Evolutionary conservation across 2,113 vertebrate genomes (phyloP).

Genomic region (Cercocebus atys): DNA sequence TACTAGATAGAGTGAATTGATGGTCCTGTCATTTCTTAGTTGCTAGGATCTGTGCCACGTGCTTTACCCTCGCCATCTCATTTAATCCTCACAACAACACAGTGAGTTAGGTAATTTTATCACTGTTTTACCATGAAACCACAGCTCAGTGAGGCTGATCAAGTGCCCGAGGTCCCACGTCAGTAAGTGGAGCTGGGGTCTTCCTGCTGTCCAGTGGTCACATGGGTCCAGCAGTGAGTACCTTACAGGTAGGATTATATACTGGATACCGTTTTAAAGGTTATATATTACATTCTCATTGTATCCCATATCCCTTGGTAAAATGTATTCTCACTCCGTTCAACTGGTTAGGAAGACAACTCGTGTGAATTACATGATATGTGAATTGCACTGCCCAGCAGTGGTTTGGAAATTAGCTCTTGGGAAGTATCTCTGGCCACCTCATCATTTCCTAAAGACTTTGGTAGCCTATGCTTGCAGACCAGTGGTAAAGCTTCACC

Average conservation of each 20-base stretch:
- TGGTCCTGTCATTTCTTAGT: not conserved
- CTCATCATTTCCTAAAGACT: slow-evolving; percentile 42
- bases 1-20: not conserved
- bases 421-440: not conserved
- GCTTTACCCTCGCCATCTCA: not conserved
- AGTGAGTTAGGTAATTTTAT: not conserved
- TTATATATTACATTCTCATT: not conserved
- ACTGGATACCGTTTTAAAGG: too few relatives aligned
- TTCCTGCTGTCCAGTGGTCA: not conserved
- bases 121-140: not conserved
- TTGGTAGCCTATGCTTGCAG: not conserved
- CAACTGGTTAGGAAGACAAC: not conserved
- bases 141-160: not conserved
- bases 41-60: not conserved
- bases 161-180: not conserved
- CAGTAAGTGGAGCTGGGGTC: not conserved
- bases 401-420: slow-evolving; percentile 3
- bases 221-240: not conserved
- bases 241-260: not conserved
- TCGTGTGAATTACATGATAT: fast-evolving
- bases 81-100: not conserved
- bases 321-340: not conserved
- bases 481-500: not conserved
- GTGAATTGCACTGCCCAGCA: not conserved
- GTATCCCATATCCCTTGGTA: not conserved